A percentile compares a stretch with the other conserved stretches of the same genome.
phyloP scores from a whole-genome alignment of 1,140 invertebrate genomes.

The Pseudomyrmex flavicornis region DNA sequence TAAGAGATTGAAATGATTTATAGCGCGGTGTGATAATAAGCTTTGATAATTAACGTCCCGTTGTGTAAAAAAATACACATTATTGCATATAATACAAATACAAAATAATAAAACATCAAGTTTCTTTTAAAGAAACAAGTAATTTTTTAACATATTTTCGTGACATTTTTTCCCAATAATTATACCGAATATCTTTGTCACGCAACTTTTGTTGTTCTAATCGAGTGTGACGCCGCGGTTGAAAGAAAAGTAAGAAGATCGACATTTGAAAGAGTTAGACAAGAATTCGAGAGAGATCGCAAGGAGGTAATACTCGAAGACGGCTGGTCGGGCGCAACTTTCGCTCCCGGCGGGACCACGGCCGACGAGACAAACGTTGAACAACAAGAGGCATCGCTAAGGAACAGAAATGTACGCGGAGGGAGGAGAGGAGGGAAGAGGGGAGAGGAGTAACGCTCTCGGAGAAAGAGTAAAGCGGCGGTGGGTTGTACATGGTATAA shows the following conservation, averaged over 20 bases:
- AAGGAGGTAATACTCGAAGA: slow-evolving; percentile 56
- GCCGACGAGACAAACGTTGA: slow-evolving; percentile 63
- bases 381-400: slow-evolving; percentile 68
- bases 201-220: too few species aligned
- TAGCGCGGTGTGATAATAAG: background rate
- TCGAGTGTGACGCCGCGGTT: background rate
- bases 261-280: slow-evolving; percentile 26
- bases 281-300: slow-evolving; percentile 42
- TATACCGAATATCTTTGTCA: background rate
- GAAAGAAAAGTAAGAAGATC: slow-evolving; percentile 10
- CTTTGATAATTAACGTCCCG: background rate
- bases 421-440: slow-evolving; percentile 61
- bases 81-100: too few species aligned
- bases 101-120: too few species aligned
- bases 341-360: slow-evolving; percentile 74
- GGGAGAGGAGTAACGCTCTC: slow-evolving; percentile 64
- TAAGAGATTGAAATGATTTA: background rate
- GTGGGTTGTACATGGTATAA: slow-evolving; percentile 78
- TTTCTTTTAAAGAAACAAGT: background rate
- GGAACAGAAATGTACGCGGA: slow-evolving; percentile 66
- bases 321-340: slow-evolving; percentile 67
- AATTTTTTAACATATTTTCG: background rate
- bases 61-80: background rate
- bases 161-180: background rate
- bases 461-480: slow-evolving; percentile 71